phyloP scores from a whole-genome alignment of 2,113 vertebrate species.

The Sinocyclocheilus maitianheensis region DNA sequence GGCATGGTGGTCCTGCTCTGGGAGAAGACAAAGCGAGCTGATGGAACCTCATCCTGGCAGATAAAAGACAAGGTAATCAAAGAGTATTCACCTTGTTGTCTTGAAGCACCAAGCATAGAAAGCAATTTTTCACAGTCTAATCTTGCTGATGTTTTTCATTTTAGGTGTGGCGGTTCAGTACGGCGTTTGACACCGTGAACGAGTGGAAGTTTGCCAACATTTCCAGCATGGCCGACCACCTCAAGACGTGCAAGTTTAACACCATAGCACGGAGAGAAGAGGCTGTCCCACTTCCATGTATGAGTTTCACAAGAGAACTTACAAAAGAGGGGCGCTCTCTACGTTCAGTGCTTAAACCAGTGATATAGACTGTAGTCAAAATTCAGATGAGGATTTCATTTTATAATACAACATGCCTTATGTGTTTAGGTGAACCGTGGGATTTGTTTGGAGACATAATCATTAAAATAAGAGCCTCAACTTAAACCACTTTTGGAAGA shows the following conservation, averaged over 20 bases:
- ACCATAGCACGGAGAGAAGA: slow-evolving; percentile 87
- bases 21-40: slow-evolving; percentile 82
- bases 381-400: slow-evolving; percentile 67
- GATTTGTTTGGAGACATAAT: slow-evolving; percentile 46
- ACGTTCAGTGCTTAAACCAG: slow-evolving; percentile 93
- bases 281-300: slow-evolving; percentile 92
- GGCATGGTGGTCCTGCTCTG: slow-evolving; percentile 98
- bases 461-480: slow-evolving; percentile 80
- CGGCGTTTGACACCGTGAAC: slow-evolving; percentile 93
- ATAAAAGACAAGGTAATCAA: slow-evolving; percentile 90
- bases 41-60: slow-evolving; percentile 90
- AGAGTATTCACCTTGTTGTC: slow-evolving; percentile 49
- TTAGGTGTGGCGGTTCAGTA: slow-evolving; percentile 98
- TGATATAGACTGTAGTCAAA: slow-evolving; percentile 68
- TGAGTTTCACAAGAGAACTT: slow-evolving; percentile 97
- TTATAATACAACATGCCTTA: slow-evolving; percentile 81
- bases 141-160: not conserved
- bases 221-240: slow-evolving; percentile 97
- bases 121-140: not conserved
- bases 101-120: not conserved
- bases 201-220: slow-evolving; percentile 99
- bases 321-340: slow-evolving; percentile 94
- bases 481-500: slow-evolving; percentile 73
- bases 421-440: slow-evolving; percentile 78
- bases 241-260: slow-evolving; percentile 96